Percentiles rank a stretch among this genome's conserved stretches.
phyloP scores from a whole-genome alignment of 37 sponge, comb jelly and placozoan genomes.

The Lycopodina hypogea region DNA sequence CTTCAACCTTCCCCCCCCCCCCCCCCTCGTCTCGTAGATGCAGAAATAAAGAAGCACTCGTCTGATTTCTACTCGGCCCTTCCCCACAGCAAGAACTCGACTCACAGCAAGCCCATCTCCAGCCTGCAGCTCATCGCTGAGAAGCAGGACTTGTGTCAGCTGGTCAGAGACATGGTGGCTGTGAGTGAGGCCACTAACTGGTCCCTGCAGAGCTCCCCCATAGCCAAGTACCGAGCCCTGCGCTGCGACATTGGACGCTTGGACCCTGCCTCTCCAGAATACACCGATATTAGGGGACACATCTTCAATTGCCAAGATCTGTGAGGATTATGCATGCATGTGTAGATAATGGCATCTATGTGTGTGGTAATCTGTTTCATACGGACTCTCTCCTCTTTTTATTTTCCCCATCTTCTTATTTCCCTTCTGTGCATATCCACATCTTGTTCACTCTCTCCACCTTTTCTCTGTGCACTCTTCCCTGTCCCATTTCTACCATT shows the following conservation, averaged over 20 bases:
- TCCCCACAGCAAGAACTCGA: constrained; percentile 58
- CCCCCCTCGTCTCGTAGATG: not conserved
- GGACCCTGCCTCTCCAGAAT: constrained; percentile 63
- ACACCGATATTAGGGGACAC: constrained; percentile 43
- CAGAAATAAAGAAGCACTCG: constrained; percentile 26
- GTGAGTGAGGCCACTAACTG: constrained; percentile 92
- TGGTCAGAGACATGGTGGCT: constrained; percentile 81
- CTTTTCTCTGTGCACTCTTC: no score
- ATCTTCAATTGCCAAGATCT: constrained; percentile 53
- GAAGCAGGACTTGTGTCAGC: constrained; percentile 91
- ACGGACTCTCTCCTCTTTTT: no score
- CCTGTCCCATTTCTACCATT: no score
- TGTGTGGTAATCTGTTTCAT: not conserved
- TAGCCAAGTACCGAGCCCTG: constrained; percentile 75
- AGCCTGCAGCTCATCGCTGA: constrained; percentile 58
- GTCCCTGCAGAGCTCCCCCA: constrained; percentile 59
- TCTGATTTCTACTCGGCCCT: constrained; percentile 74
- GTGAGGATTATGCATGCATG: no score
- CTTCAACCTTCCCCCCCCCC: not conserved
- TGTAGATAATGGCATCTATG: not conserved
- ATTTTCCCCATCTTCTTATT: not conserved
- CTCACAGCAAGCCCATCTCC: constrained; percentile 30
- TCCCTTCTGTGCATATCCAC: not conserved
- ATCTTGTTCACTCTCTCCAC: not conserved
- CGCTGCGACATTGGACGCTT: constrained; percentile 74